phyloP scores from a whole-genome alignment of 2,888 invertebrate species.

The Ethmia dodecea region DNA sequence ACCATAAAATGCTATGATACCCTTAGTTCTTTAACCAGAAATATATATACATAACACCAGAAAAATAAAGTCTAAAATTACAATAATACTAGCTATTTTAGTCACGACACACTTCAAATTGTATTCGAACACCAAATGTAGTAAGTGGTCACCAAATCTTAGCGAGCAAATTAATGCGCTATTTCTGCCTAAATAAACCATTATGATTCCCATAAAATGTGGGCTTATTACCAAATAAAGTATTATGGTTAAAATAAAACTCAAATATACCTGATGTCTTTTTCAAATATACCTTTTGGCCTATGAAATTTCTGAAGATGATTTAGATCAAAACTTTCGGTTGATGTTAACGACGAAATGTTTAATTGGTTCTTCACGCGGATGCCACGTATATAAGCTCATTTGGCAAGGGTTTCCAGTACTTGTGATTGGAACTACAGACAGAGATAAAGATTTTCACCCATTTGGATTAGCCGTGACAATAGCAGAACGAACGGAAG shows the following conservation, averaged over 20 bases:
- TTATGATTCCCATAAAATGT: background rate
- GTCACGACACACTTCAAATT: background rate
- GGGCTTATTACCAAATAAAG: background rate
- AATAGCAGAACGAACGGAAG: conserved; percentile 17
- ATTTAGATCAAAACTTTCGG: conserved; percentile 11
- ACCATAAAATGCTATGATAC: background rate
- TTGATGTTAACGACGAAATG: conserved; percentile 12
- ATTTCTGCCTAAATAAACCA: background rate
- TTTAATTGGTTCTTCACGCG: conserved; percentile 11
- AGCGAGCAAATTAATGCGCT: background rate
- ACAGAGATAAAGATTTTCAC: background rate
- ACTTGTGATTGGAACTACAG: background rate
- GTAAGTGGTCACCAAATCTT: background rate
- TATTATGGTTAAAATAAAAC: conserved; percentile 12
- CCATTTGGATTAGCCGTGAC: conserved; percentile 4
- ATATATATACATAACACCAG: background rate
- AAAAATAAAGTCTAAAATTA: background rate
- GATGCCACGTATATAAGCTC: conserved; percentile 16
- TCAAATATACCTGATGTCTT: conserved; percentile 12
- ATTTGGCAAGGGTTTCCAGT: conserved; percentile 2
- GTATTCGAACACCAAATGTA: background rate
- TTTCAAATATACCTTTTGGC: conserved; percentile 11
- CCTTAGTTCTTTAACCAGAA: no score
- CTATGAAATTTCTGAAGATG: conserved; percentile 12
- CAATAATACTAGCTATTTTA: background rate